Base-by-base conservation (phyloP, 2,797 vertebrate species). In the Pogoniulus pusillus region DNA sequence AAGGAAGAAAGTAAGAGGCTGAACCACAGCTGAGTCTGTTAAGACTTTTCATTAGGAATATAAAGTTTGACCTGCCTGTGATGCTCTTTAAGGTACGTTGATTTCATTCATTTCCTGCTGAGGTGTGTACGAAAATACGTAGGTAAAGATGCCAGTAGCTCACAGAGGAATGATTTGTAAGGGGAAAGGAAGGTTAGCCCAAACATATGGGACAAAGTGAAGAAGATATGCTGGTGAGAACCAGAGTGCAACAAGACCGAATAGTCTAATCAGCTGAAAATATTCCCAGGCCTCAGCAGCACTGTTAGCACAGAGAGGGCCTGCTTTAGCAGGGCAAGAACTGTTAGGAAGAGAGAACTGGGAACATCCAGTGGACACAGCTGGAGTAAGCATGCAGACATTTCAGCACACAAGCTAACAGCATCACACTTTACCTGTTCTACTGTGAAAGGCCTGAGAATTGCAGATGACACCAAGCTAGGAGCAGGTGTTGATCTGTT, bases 161-260 rank as follows among this genome's bases (percentile, higher is more conserved):
- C 84, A 77, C 39, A 85, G 63, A 22, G 17, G 70, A 81, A 62
- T 30, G 66, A 90, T 91, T 90, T 81, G 72, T 66, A 79, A 66
- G 79, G 91, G 79, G 57, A 94, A 87, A 49, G 47, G 66, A 69
- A 93, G 90, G 82, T 94, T 78, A 93, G 70, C 70, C 49, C 73
- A 72, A 80, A 27, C 93, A 90, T 3, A 14, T 24, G 51, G 68
- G 85, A 53, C 37, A 79, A 34, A 87, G 90, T 73, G 92, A 71
- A 80, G 88, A 77, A 85, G 84, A 87, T 16, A 20, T 58, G 84
- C 30, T 90, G 84, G 55, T 85, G 82, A 94, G 90, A 83, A 89
- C 34, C 54, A 20, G n/a, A 84, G 39, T 32, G 23, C 69, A 93
- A 15, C 68, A 26, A 60, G 16, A 24, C 64, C 72, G 82, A 69